Percentiles rank a stretch among this genome's conserved stretches.
phyloP scores from a whole-genome alignment of 2,888 invertebrate genomes.

The Bruchidius siliquastri region DNA sequence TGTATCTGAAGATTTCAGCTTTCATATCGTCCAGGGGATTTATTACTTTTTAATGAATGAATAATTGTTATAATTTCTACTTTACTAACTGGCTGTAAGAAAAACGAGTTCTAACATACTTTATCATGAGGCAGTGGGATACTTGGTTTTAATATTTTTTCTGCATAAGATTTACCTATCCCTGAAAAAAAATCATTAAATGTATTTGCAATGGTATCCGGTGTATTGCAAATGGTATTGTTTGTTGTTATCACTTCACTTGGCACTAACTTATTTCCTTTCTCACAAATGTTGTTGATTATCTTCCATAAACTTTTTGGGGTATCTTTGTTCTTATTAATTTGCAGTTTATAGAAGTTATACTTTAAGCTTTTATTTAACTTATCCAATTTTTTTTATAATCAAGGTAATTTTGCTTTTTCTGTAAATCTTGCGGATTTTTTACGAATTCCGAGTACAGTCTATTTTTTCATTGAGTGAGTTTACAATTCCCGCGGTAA shows the following conservation, averaged over 20 bases:
- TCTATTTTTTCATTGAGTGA: conserved; percentile 3
- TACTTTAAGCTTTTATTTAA: not conserved
- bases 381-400: not conserved
- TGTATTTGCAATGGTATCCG: not conserved
- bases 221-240: not conserved
- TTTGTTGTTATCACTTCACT: too few species aligned
- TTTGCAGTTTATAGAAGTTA: conserved; percentile 3
- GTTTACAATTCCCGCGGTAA: not conserved
- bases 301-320: conserved; percentile 7
- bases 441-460: conserved; percentile 2
- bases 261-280: too few species aligned
- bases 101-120: not conserved
- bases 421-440: too few species aligned
- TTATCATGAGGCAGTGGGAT: not conserved
- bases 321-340: not conserved
- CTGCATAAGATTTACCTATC: not conserved
- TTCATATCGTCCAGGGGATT: conserved; percentile 4
- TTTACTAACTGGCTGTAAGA: not conserved
- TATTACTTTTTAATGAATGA: conserved; percentile 4
- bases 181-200: not conserved
- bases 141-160: not conserved
- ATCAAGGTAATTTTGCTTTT: conserved; percentile 4
- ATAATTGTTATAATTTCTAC: conserved; percentile 22
- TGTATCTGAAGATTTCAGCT: conserved; percentile 2
- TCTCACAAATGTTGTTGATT: not conserved